A percentile compares a stretch with the other conserved stretches of the same genome.
phyloP scores from a whole-genome alignment of 1,140 invertebrate species.

The Formica selysi region DNA sequence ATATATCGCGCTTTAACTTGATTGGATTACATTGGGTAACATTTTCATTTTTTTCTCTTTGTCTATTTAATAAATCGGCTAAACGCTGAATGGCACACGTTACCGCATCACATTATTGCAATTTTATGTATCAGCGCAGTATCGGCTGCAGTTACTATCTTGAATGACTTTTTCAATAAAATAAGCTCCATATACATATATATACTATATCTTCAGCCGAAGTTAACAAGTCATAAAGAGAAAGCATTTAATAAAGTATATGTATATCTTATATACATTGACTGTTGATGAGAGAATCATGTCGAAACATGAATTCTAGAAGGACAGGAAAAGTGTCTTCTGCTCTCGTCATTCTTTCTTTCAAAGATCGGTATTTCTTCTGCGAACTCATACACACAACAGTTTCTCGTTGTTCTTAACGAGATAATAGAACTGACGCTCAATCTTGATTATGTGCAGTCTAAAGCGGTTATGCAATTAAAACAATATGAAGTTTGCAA shows the following conservation, averaged over 20 bases:
- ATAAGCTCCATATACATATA: slow-evolving; percentile 55
- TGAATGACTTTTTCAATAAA: slow-evolving; percentile 37
- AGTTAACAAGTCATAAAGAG: slow-evolving; percentile 57
- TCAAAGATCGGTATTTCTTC: slow-evolving; percentile 17
- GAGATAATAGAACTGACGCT: slow-evolving; percentile 44
- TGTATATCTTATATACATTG: slow-evolving; percentile 51
- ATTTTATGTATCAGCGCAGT: slow-evolving; percentile 36
- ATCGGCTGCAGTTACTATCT: slow-evolving; percentile 41
- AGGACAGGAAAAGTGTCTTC: slow-evolving; percentile 46
- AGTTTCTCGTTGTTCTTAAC: slow-evolving; percentile 12
- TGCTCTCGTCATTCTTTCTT: slow-evolving; percentile 36
- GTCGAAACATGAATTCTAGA: slow-evolving; percentile 30
- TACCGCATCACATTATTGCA: slow-evolving; percentile 62
- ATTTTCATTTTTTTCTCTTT: neutral
- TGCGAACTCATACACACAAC: slow-evolving; percentile 41
- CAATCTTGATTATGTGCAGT: slow-evolving; percentile 62
- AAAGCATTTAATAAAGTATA: slow-evolving; percentile 58
- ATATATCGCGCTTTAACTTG: neutral
- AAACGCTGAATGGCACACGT: slow-evolving; percentile 62
- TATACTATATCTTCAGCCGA: slow-evolving; percentile 51
- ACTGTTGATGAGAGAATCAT: slow-evolving; percentile 44
- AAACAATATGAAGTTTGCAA: slow-evolving; percentile 60
- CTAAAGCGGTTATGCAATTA: slow-evolving; percentile 66
- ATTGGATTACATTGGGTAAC: slow-evolving; percentile 38
- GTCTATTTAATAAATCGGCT: slow-evolving; percentile 45